Evolutionary conservation across 2,888 invertebrate species (phyloP), one percentile per base, ranked within the genome.

Genomic region (Clusia tigrina): DNA sequence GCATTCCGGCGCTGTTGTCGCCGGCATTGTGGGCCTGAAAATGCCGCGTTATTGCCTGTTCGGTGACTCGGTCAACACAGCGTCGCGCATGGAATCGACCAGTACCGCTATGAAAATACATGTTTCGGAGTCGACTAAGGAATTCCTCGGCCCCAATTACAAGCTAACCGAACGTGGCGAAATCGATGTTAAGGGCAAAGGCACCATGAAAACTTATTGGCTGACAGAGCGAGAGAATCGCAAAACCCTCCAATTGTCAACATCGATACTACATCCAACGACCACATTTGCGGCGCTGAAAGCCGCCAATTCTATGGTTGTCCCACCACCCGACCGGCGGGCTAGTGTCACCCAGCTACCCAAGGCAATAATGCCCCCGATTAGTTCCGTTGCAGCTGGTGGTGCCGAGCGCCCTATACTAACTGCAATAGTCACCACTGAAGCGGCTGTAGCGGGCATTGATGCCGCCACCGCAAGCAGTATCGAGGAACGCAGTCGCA

Each of bases 91-190:
- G 95, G 96, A 96, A 80, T 94, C 94, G 0, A 94, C 94, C 0
- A 93, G 95, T 65, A 90, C 92, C 77, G 91, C 96, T 0, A 96
- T 96, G 94, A 92, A 93, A 83, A 93, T 98, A 66, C 97, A 98
- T 81, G 94, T 98, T 75, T 96, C 97, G 2, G 91, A 96, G 81
- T 91, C 93, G 0, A 96, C 96, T 0, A 89, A 88, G 76, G 89
- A 92, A 70, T 85, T 92, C 17, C 85, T 97, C 6, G 89, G 93
- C 0, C 85, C 88, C 0, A 86, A 87, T 0, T 96, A 95, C 78
- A 88, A 87, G 76, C 90, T 94, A 2, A 86, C 86, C 9, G 93
- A 93, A 78, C 87, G 94, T 6, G 94, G 93, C 2, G 93, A 93
- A 80, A 92, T 95, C 66, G 89, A 92, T 75, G 92, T 96, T 0